Base-by-base conservation (phyloP, 2,797 vertebrate genomes). In the Siniperca obscura region DNA sequence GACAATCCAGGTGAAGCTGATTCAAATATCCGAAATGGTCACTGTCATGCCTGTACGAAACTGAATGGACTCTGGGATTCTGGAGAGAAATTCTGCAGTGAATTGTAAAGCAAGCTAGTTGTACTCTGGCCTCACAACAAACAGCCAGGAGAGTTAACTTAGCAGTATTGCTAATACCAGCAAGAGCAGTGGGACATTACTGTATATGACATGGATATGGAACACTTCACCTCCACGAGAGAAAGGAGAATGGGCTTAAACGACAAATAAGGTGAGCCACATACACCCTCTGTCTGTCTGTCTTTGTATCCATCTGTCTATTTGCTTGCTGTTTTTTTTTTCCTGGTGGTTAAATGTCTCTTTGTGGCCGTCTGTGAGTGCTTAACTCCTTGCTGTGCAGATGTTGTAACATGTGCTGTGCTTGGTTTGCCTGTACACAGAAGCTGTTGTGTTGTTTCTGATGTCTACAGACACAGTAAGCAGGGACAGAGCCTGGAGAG, bases 191-290 rank as follows among this genome's bases (percentile, higher is more conserved):
- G 27, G 38, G 62, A 48, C 1, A 3, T 27, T 3, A 42, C 9
- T 42, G 10, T 1, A 21, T 0, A 62, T n/a, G 38, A 21, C 50
- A 21, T 3, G 42, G 44, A 72, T 4, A 7, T 46, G 62, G 21
- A 27, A 14, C 7, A 10, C 2, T 25, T 75, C n/a, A 25, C 13
- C 40, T 50, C 19, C 22, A 7, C 7, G n/a, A 30, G 6, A 19
- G 52, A 64, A 5, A 66, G 13, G 5, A 72, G n/a, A 22, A 4
- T 9, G 38, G 40, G 2, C 27, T n/a, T 42, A 12, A 42, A 52
- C 55, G 1, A 52, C 5, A 61, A 27, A 46, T 8, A 10, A 44
- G 73, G 77, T 84, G 12, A 80, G 68, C 16, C 57, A 78, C 7
- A 27, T 11, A 52, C 21, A 38, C 40, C 6, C 7, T 30, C 8